Evolutionary conservation across 1,140 invertebrate species (phyloP).

Genomic region (Drosophila ficusphila): DNA sequence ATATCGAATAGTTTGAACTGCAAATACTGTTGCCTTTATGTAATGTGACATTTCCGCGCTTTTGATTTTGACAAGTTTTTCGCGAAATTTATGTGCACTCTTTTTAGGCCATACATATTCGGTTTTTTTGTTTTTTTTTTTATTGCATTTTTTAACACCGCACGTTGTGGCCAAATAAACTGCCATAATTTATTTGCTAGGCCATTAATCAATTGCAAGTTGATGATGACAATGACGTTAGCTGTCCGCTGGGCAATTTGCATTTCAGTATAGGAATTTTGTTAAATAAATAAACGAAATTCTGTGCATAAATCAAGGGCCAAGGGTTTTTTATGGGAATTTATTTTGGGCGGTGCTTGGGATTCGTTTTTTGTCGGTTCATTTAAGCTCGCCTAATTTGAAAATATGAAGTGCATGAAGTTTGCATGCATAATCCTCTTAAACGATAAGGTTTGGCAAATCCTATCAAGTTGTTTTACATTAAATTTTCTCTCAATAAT

Average conservation of each 20-base stretch:
- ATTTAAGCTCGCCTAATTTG: constrained; percentile 24
- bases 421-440: constrained; percentile 12
- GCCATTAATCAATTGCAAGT: constrained; percentile 65
- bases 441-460: background rate
- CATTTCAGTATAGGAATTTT: constrained; percentile 16
- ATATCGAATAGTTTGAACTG: constrained; percentile 26
- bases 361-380: background rate
- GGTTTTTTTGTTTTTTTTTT: constrained; percentile 27
- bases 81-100: constrained; percentile 51
- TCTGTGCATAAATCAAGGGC: constrained; percentile 27
- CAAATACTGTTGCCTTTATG: constrained; percentile 1
- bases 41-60: constrained; percentile 66
- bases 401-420: constrained; percentile 3
- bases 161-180: constrained; percentile 57
- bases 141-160: constrained; percentile 12
- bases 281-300: constrained; percentile 33
- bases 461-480: constrained; percentile 5
- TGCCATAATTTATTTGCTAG: constrained; percentile 63
- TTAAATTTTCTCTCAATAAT: constrained; percentile 10
- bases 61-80: constrained; percentile 65
- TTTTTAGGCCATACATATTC: constrained; percentile 50
- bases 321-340: background rate
- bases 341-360: background rate
- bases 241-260: constrained; percentile 28
- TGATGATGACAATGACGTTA: constrained; percentile 47